Base-by-base conservation (phyloP, 2,797 vertebrate species). In the Taeniopygia guttata region DNA sequence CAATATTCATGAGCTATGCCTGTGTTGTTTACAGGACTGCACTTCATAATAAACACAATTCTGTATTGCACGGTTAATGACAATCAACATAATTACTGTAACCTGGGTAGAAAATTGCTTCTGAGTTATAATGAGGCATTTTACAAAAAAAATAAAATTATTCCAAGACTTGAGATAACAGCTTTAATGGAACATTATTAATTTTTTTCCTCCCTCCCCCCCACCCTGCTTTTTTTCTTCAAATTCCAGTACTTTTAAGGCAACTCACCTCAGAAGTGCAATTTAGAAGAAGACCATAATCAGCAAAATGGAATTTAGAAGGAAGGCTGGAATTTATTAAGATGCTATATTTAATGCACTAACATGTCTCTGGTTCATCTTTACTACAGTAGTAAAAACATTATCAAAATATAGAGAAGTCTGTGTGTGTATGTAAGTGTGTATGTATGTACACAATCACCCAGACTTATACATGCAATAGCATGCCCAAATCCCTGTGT, bases 181-280 rank as follows among this genome's bases (percentile, higher is more conserved):
- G 38, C 54, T 75, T 81, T 88, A 90, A 90, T 86, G 85, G 90
- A 93, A 38, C 22, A 73, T 84, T 69, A 20, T 7, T 40, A 2
- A 19, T 29, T 32, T 4, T 13, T 7, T 3, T 26, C 12, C 8
- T 7, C 2, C 1, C 3, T 40, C 4, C 8, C 1, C 1, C 2
- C 2, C 2, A 0, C 2, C 11, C 3, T 5, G n/a, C n/a, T n/a
- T 14, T 51, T 59, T 49, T 6, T 22, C 9, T 34, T 9, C 8
- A 22, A 3, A 17, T 18, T 77, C 38, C 60, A 77, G 29, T 58
- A 58, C 38, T 78, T 83, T 75, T 79, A 58, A 56, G 32, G 54
- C 43, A 66, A 72, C 89, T 93, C 51, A 55, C n/a, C n/a, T 48
- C 63, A 79, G 58, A 72, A 38, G 23, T 84, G 66, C 59, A 58